phyloP scores from a whole-genome alignment of 2,888 invertebrate genomes.

The Orthonychiurus folsomi region DNA sequence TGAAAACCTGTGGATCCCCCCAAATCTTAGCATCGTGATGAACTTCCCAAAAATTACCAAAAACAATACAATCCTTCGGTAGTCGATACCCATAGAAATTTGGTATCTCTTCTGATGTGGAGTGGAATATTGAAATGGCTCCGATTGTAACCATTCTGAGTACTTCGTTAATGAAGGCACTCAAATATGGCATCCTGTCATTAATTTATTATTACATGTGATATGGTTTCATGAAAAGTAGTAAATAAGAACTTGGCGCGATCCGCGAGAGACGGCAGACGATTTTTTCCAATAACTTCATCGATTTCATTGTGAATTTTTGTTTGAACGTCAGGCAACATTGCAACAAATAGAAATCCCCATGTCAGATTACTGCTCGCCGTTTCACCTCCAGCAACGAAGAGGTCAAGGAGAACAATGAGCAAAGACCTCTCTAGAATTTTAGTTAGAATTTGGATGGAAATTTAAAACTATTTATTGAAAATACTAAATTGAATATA shows the following conservation, averaged over 20 bases:
- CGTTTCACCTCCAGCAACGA: conserved; percentile 22
- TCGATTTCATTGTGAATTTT: conserved; percentile 19
- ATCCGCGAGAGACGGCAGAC: conserved; percentile 19
- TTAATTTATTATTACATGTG: background rate
- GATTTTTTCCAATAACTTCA: conserved; percentile 13
- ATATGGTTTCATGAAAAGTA: background rate
- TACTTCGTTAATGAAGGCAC: conserved; percentile 21
- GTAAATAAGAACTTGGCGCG: conserved; percentile 13
- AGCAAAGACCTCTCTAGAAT: conserved; percentile 16
- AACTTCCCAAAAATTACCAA: conserved; percentile 24
- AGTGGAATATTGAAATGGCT: conserved; percentile 21
- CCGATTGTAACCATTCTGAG: conserved; percentile 22
- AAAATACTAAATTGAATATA: background rate
- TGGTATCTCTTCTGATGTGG: conserved; percentile 17
- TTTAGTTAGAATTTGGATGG: background rate
- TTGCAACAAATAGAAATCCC: conserved; percentile 17
- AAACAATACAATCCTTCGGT: conserved; percentile 21
- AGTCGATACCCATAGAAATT: conserved; percentile 20
- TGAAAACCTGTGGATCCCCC: conserved; percentile 23
- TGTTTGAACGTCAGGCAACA: conserved; percentile 14
- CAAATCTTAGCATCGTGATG: conserved; percentile 18
- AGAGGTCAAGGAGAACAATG: conserved; percentile 19
- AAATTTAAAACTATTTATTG: background rate
- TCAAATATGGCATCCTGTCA: conserved; percentile 18
- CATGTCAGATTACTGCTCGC: conserved; percentile 20